Conservation (phyloP, 2,113 vertebrate genomes). For the Podarcis muralis region DNA sequence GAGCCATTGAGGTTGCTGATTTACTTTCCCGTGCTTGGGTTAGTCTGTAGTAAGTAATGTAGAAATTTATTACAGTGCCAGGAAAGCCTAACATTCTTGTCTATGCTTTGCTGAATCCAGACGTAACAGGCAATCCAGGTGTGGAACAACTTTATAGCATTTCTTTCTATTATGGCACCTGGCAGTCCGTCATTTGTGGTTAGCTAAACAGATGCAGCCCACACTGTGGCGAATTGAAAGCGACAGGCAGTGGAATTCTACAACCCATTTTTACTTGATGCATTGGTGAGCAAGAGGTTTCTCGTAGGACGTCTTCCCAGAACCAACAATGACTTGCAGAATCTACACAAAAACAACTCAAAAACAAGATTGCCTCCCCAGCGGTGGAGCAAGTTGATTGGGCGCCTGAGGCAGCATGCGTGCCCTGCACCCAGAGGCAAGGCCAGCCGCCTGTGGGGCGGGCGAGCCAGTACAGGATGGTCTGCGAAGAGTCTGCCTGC, state of each 20-base stretch:
- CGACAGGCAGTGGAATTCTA: background rate
- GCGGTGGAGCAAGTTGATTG: too few species aligned
- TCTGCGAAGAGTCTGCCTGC: too few species aligned
- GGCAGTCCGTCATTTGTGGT: background rate
- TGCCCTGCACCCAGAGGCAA: too few species aligned
- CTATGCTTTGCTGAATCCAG: slow-evolving; percentile 8
- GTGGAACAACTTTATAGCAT: background rate
- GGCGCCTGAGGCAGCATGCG: too few species aligned
- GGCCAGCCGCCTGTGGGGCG: too few species aligned
- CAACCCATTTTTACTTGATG: background rate
- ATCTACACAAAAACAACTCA: too few species aligned
- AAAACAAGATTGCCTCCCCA: background rate
- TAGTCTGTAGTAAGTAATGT: background rate
- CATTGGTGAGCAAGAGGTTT: background rate
- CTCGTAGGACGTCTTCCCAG: background rate
- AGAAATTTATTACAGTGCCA: background rate
- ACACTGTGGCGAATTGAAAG: background rate
- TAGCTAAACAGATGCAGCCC: background rate
- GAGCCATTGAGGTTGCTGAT: background rate
- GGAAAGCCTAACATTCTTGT: background rate
- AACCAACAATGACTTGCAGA: too few species aligned
- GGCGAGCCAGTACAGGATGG: too few species aligned
- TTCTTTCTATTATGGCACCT: background rate
- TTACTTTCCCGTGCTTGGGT: background rate
- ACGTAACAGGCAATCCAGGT: background rate